These are phyloP conservation scores for Galbula dea DNA, from an alignment of 2,113 vertebrate genomes.

Conservation along the genomic window DNA sequence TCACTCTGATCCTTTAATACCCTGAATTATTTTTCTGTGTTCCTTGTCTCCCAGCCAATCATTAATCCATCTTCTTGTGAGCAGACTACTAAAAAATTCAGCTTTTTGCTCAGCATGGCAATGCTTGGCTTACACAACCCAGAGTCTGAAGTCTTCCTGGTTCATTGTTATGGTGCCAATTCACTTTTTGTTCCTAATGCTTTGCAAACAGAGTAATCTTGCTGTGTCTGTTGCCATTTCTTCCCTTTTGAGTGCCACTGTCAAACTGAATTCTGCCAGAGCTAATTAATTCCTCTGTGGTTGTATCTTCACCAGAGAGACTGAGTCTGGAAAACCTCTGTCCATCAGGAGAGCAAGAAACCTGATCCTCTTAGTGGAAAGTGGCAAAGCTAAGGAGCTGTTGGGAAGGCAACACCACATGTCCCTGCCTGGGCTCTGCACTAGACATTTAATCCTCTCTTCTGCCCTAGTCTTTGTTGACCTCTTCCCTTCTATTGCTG, in stretches of 20 bases:
- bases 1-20: background rate
- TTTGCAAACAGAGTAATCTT: background rate
- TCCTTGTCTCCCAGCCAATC: background rate
- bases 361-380: background rate
- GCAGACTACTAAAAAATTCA: background rate
- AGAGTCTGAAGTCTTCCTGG: background rate
- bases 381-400: background rate
- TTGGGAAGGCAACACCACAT: background rate
- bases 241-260: background rate
- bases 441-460: too few relatives aligned
- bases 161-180: background rate
- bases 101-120: background rate
- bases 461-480: too few relatives aligned
- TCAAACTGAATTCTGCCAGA: conserved; percentile 11
- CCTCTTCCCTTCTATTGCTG: too few relatives aligned
- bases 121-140: background rate
- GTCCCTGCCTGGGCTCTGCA: background rate
- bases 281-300: conserved; percentile 2
- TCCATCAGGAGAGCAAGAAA: background rate
- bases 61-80: background rate
- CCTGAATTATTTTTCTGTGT: conserved; percentile 1
- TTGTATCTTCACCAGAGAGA: background rate
- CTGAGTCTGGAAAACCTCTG: background rate
- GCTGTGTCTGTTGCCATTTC: background rate
- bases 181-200: background rate